Evolutionary conservation across 2,113 vertebrate genomes (phyloP), one percentile per base, ranked within the genome.

Genomic region (Petrocephalus zakoni): DNA sequence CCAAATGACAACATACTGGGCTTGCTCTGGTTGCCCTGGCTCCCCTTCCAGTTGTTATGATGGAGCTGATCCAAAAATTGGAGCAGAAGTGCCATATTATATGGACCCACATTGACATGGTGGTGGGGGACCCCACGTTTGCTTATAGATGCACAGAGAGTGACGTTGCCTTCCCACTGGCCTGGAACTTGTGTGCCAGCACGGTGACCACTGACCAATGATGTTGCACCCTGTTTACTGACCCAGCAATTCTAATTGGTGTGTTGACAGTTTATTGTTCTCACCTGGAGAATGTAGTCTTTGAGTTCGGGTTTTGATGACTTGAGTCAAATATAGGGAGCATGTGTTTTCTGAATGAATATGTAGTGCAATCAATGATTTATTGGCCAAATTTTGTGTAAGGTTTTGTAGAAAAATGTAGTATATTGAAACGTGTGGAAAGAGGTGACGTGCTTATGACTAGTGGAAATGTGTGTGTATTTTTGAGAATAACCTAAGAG

Each of bases 1-100:
- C 0, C 64, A 72, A 29, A 25, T 72, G 52, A 87, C 90, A 90
- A 82, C 34, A 84, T 37, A 81, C 22, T 87, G 78, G 52, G 88
- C 51, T 46, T 89, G 72, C 56, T 89, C 52, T 89, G 53, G 78
- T 46, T 89, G 49, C 47, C 56, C 47, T 87, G 52, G 49, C 68
- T 83, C 84, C 17, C 53, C 85, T 37, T 37, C 53, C 85, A 87
- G 68, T 88, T n/a, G 86, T 88, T 88, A 88, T 90, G 72, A 51
- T 86, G 64, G 29, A 86, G 64, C 61, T 64, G 78, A 64, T n/a
- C n/a, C 49, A 68, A n/a, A 49, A 82, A 78, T 61, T 64, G 75
- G 51, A 29, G 2, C 11, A 64, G 42, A 82, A 61, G 55, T 86
- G 68, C 53, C 34, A 34, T 58, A 78, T 84, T 83, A 21, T 34